A percentile compares a stretch with the other conserved stretches of the same genome.
Evolutionary conservation across 1,140 invertebrate genomes (phyloP).

Genomic region (Platyscapa corneri): DNA sequence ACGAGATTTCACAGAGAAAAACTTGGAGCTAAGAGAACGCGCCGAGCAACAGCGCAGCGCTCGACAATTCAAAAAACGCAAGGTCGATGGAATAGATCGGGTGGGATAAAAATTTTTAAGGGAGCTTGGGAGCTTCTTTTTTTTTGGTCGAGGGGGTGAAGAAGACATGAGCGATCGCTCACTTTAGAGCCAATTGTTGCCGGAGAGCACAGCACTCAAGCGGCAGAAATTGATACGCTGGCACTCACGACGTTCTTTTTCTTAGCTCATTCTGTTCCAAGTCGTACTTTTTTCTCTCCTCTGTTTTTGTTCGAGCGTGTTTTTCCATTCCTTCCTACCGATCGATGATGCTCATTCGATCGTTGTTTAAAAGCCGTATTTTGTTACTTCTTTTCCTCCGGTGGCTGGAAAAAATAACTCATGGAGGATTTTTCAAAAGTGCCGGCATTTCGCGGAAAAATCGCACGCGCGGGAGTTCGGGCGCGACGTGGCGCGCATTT

Average conservation of each 20-base stretch:
- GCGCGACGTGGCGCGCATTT: conserved; percentile 24
- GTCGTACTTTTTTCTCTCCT: not conserved
- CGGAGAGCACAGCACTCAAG: not conserved
- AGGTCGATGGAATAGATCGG: conserved; percentile 1
- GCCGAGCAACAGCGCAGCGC: not conserved
- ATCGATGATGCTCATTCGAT: conserved; percentile 6
- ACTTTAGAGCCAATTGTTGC: conserved; percentile 42
- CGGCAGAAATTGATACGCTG: conserved; percentile 32
- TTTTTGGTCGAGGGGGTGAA: conserved; percentile 1
- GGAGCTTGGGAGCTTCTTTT: not conserved
- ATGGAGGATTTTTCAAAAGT: not conserved
- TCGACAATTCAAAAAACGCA: conserved; percentile 9
- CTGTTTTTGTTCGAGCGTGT: not conserved
- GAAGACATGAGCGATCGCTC: conserved; percentile 37
- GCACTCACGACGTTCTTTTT: conserved; percentile 23
- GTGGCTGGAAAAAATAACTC: too few species aligned
- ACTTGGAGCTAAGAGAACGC: not conserved
- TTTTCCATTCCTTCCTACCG: not conserved
- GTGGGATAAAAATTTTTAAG: conserved; percentile 23
- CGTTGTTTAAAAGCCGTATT: conserved; percentile 4
- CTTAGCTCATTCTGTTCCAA: not conserved
- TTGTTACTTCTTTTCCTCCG: too few species aligned
- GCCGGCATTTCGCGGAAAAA: conserved; percentile 37
- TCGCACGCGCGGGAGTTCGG: not conserved
- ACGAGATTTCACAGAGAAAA: conserved; percentile 33